These are phyloP conservation scores for Syrrhaptes paradoxus DNA, from an alignment of 2,113 vertebrate species.

Conservation along the genomic window DNA sequence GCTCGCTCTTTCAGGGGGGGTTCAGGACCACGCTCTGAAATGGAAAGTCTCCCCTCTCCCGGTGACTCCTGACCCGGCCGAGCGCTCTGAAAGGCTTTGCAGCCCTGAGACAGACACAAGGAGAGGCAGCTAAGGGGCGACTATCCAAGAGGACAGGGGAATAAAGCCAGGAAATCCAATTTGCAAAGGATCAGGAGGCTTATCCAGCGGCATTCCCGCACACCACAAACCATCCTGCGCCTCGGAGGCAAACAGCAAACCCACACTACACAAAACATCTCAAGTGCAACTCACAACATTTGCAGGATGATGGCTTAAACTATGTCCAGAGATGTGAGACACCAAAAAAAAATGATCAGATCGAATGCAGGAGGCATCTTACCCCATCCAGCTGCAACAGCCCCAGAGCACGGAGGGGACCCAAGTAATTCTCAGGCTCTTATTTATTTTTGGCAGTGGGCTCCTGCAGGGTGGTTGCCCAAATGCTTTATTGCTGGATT, in stretches of 20 bases:
- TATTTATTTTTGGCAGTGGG: slow-evolving; percentile 24
- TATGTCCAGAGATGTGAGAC: rapidly evolving
- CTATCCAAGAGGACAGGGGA: slow-evolving; percentile 3
- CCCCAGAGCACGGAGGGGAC: neutral
- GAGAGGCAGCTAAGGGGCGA: neutral
- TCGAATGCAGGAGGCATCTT: neutral
- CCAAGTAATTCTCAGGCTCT: neutral
- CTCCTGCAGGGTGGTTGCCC: slow-evolving; percentile 4
- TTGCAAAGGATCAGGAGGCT: slow-evolving; percentile 19
- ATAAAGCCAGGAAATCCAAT: slow-evolving; percentile 44
- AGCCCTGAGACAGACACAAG: neutral
- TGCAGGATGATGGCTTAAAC: neutral
- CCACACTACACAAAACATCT: rapidly evolving
- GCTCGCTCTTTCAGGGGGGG: neutral
- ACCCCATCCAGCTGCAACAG: neutral
- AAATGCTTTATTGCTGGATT: slow-evolving; percentile 39
- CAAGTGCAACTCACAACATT: neutral
- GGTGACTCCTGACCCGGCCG: neutral
- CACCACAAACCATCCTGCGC: neutral
- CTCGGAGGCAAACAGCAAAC: neutral
- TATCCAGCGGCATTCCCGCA: neutral
- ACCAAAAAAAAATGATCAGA: neutral
- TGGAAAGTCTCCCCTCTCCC: neutral
- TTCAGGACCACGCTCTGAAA: neutral
- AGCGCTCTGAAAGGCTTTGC: neutral